phyloP scores from a whole-genome alignment of 2,797 vertebrate genomes.

The Microcaecilia unicolor region DNA sequence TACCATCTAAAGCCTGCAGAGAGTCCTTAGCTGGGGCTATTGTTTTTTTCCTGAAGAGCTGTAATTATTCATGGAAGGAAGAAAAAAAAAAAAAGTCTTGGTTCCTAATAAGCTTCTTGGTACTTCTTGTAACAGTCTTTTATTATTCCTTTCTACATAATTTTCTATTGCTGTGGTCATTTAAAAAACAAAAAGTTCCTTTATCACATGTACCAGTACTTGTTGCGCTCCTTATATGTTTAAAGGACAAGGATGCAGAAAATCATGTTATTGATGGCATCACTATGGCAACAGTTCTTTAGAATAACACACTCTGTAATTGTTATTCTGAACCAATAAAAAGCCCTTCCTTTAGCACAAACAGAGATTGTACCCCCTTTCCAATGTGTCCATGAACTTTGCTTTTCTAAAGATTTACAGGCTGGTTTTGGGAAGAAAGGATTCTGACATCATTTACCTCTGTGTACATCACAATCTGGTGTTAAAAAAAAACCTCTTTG shows the following conservation, averaged over 20 bases:
- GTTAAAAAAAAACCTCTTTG: background rate
- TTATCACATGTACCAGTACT: slow-evolving; percentile 39
- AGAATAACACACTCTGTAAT: slow-evolving; percentile 53
- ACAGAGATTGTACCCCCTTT: slow-evolving; percentile 43
- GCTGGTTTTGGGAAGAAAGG: slow-evolving; percentile 28
- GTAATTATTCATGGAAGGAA: slow-evolving; percentile 42
- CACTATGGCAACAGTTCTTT: slow-evolving; percentile 51
- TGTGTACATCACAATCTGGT: slow-evolving; percentile 1
- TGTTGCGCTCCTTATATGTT: slow-evolving; percentile 41
- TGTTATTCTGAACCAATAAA: slow-evolving; percentile 39
- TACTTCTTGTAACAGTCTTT: slow-evolving; percentile 39
- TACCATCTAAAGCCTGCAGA: slow-evolving; percentile 35
- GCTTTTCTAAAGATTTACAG: slow-evolving; percentile 29
- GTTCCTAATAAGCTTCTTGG: slow-evolving; percentile 48
- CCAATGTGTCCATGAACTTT: slow-evolving; percentile 42
- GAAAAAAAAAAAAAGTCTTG: slow-evolving; percentile 38
- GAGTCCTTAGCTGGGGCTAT: slow-evolving; percentile 24
- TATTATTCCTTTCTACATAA: slow-evolving; percentile 44
- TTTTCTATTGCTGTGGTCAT: slow-evolving; percentile 62
- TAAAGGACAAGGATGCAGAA: slow-evolving; percentile 47
- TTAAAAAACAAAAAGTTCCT: slow-evolving; percentile 56
- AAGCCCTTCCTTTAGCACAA: slow-evolving; percentile 38
- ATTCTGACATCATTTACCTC: slow-evolving; percentile 26
- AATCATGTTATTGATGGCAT: slow-evolving; percentile 54
- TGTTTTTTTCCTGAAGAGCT: slow-evolving; percentile 39